A percentile compares a stretch with the other conserved stretches of the same genome.
phyloP scores from a whole-genome alignment of 2,888 invertebrate genomes.

The Xestia xanthographa region DNA sequence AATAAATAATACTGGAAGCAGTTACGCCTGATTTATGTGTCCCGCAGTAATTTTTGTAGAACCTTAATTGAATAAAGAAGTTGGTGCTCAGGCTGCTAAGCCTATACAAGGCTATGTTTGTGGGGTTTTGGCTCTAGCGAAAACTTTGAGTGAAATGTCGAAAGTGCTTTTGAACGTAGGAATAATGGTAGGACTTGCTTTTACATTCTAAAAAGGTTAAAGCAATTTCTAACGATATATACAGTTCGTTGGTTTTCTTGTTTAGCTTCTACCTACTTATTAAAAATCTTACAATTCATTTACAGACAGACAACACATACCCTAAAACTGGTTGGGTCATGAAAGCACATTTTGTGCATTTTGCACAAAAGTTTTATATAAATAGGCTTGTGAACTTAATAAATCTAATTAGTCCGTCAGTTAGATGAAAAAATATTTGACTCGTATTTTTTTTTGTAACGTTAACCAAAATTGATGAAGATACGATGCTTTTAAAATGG shows the following conservation, averaged over 20 bases:
- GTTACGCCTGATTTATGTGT: constrained; percentile 82
- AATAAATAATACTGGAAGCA: constrained; percentile 83
- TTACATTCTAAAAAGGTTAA: not conserved
- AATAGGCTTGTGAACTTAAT: no score
- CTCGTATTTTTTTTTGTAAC: no score
- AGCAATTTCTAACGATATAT: not conserved
- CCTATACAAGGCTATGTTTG: constrained; percentile 8
- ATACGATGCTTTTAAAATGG: no score
- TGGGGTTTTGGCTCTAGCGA: constrained; percentile 1
- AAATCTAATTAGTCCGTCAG: no score
- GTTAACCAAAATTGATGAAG: no score
- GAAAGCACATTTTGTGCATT: not conserved
- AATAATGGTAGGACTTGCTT: not conserved
- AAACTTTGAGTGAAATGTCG: constrained; percentile 1
- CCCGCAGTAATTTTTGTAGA: constrained; percentile 82
- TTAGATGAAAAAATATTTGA: no score
- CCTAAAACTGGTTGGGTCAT: not conserved
- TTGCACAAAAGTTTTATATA: not conserved
- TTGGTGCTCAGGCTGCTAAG: constrained; percentile 58
- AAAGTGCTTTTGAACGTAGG: not conserved
- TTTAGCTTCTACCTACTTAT: not conserved
- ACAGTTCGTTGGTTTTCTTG: not conserved
- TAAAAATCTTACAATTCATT: not conserved
- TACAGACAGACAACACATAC: not conserved
- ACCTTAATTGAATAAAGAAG: constrained; percentile 84